Base-by-base conservation (phyloP, 1,140 invertebrate species). In the Macrotrachela quadricornifera region DNA sequence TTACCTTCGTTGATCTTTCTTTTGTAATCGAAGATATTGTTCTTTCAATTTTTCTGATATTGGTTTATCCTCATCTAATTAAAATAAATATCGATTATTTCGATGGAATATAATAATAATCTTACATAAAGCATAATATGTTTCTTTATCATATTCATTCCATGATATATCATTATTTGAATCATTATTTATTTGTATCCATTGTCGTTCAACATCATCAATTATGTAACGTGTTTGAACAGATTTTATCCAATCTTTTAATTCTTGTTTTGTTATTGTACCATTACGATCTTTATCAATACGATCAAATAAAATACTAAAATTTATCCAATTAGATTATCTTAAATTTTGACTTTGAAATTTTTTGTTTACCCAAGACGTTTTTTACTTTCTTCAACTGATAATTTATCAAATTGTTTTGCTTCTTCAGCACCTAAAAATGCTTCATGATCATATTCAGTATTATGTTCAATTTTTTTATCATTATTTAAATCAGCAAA, bases 401-500 rank as follows among this genome's bases (percentile, higher is more conserved):
- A 77, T 13, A 96, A 71, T 60, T 91, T 78, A 65, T 94, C 85
- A 71, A 95, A 97, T 15, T 83, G 80, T 66, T 87, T 84, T 0
- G 91, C 85, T 59, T 88, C 84, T 17, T 76, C 73, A 59, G 91
- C 83, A 0, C 91, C 92, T 6, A 97, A 71, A 66, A 97, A 96
- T 4, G 87, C 86, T 65, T 97, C 90, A 67, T 96, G 91, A 63
- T 97, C 92, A 69, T 86, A 96, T 50, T 87, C 82, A 46, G 78
- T 69, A 68, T 96, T 94, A 62, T 96, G 90, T 40, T 76, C 67
- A 30, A 42, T 54, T 13, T 56, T 56, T 51, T 53, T 30, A 30
- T 30, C 21, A 30, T 30, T 2, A 30, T 30, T 30, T 8, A 30
- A 30, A 30, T 30, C 21, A 8, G 21, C 30, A 42, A 65, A 62